Conservation (phyloP, 2,797 vertebrate genomes). For the Melopsittacus undulatus region DNA sequence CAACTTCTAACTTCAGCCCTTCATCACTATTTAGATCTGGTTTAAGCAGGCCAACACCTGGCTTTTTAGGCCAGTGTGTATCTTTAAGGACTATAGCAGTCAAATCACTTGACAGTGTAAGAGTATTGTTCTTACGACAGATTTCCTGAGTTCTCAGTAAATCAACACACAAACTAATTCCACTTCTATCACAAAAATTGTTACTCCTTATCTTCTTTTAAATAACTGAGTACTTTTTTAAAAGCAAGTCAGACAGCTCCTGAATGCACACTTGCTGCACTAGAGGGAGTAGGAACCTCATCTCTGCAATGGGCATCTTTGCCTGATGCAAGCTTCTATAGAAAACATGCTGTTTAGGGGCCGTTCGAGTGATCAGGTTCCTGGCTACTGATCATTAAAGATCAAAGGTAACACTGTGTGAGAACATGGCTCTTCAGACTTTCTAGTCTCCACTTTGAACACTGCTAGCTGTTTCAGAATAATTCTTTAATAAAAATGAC, state of each 20-base stretch:
- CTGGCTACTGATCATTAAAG: neutral
- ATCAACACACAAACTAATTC: neutral
- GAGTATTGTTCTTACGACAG: neutral
- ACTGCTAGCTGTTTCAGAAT: neutral
- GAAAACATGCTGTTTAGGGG: neutral
- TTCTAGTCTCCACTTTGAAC: neutral
- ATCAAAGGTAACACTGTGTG: neutral
- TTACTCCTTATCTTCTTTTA: neutral
- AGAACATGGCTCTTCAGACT: neutral
- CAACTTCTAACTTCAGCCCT: neutral
- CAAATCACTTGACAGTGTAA: neutral
- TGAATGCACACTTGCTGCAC: conserved; percentile 34
- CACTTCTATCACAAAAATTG: neutral
- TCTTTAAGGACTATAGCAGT: neutral
- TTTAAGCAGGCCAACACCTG: neutral
- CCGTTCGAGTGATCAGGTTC: neutral
- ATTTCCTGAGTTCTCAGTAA: neutral
- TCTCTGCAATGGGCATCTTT: neutral
- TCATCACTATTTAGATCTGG: neutral
- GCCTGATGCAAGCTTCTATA: neutral
- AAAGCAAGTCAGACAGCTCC: neutral
- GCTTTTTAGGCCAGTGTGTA: neutral
- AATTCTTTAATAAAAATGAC: neutral
- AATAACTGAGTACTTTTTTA: neutral
- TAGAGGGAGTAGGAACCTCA: conserved; percentile 51